Evolutionary conservation across 2,113 vertebrate genomes (phyloP).

Genomic region (Rhegmatorhina hoffmannsi): DNA sequence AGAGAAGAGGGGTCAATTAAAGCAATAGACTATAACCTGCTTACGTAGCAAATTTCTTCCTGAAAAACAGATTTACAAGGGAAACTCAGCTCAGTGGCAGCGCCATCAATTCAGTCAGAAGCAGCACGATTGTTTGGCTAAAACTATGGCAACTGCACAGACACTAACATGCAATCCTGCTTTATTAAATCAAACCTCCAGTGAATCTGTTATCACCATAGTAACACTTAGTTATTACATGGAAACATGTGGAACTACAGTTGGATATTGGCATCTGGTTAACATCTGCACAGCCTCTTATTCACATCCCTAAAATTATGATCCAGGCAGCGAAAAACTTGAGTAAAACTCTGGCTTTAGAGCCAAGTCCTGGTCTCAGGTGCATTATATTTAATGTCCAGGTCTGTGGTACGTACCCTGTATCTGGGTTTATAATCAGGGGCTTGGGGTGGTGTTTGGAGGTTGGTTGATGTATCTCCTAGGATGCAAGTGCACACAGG

Average conservation of each 20-base stretch:
- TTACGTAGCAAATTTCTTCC: slow-evolving; percentile 39
- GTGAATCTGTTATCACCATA: slow-evolving; percentile 76
- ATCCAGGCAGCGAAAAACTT: slow-evolving; percentile 43
- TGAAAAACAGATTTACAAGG: slow-evolving; percentile 30
- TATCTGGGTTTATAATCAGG: slow-evolving; percentile 51
- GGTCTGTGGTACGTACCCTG: not conserved
- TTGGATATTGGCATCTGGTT: slow-evolving; percentile 72
- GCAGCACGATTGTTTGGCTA: slow-evolving; percentile 63
- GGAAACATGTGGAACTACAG: slow-evolving; percentile 70
- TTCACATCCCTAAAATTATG: slow-evolving; percentile 53
- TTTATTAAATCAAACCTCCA: slow-evolving; percentile 72
- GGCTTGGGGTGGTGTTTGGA: not conserved
- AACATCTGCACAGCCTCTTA: slow-evolving; percentile 69
- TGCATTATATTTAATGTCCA: slow-evolving; percentile 28
- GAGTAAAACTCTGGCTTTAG: slow-evolving; percentile 15
- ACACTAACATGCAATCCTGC: slow-evolving; percentile 61
- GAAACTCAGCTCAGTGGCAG: slow-evolving; percentile 47
- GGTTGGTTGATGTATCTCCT: slow-evolving; percentile 44
- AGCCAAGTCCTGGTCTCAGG: slow-evolving; percentile 51
- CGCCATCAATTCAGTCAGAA: slow-evolving; percentile 42
- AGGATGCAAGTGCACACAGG: slow-evolving; percentile 12
- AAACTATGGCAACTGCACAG: slow-evolving; percentile 69
- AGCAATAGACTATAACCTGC: slow-evolving; percentile 24
- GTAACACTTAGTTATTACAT: slow-evolving; percentile 74
- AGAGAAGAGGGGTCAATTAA: not conserved